Evolutionary conservation across 2,113 vertebrate genomes (phyloP), one percentile per base, ranked within the genome.

Genomic region (Melanerpes formicivorus): DNA sequence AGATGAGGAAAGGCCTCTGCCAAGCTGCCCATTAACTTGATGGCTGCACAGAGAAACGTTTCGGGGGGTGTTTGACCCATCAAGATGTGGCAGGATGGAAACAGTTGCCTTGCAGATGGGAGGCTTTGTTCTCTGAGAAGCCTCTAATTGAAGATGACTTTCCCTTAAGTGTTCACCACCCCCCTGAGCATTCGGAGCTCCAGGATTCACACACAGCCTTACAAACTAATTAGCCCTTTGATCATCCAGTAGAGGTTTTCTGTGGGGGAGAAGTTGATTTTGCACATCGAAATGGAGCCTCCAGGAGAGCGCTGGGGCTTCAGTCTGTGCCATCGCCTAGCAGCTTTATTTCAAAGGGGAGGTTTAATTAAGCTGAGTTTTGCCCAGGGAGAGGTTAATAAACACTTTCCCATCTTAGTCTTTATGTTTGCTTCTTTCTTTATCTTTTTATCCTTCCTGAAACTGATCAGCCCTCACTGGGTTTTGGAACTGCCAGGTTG

Each of bases 171-270:
- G 75, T 32, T 74, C 10, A 4, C 48, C 71, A 30, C 56, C 80
- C 77, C 79, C 62, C 40, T 10, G 66, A 23, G 76, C 72, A 59
- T 62, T 54, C 75, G 30, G 8, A 82, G 63, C 77, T 22, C 1
- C 58, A 4, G 75, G 71, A 66, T 84, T 77, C 74, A 70, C 79
- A 58, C 54, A 2, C 71, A 74, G 75, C 58, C 27, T 62, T 70
- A 27, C 86, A n/a, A 52, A 32, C n/a, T 54, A 70, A 85, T 90
- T 78, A 92, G 54, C 70, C 82, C 75, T 93, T 91, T 87, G 86
- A 81, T 91, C 82, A 65, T 10, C 44, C 4, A 2, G 37, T 18
- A 5, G 2, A n/a, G 42, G 19, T 14, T 64, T 66, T 17, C 26
- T 19, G 12, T 10, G 46, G 44, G 37, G 37, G 62, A 69, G 70